Evolutionary conservation across 2,113 vertebrate genomes (phyloP).

Genomic region (Cercocebus atys): DNA sequence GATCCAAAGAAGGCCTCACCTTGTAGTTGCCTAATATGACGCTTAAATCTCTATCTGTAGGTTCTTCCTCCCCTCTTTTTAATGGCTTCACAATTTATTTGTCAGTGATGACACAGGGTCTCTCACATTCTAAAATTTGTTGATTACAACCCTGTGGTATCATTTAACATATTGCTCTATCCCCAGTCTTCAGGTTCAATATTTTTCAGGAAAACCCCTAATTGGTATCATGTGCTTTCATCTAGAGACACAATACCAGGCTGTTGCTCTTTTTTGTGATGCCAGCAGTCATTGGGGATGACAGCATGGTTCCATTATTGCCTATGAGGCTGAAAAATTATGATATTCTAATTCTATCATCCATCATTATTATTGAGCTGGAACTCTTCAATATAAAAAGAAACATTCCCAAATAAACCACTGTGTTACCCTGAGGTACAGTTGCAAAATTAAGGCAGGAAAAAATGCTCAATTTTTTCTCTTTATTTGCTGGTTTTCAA

Average conservation of each 20-base stretch:
- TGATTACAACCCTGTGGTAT: background rate
- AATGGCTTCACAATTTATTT: background rate
- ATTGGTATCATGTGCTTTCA: rapidly evolving
- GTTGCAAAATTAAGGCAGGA: background rate
- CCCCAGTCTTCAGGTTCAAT: background rate
- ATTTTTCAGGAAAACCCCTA: background rate
- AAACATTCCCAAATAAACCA: background rate
- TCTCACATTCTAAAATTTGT: background rate
- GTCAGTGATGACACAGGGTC: background rate
- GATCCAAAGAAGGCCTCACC: background rate
- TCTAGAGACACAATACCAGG: background rate
- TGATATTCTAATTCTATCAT: background rate
- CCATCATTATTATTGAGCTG: too few relatives aligned
- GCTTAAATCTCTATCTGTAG: background rate
- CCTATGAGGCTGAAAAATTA: background rate
- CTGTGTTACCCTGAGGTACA: background rate
- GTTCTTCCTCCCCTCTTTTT: background rate
- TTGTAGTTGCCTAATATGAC: background rate
- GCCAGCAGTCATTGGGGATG: rapidly evolving
- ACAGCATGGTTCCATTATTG: background rate
- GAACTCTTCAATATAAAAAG: background rate
- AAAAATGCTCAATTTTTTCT: background rate
- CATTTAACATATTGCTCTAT: background rate
- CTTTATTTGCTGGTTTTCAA: background rate
- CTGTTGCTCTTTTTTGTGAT: background rate